Conservation (phyloP, 2,113 vertebrate species). For the Takifugu bimaculatus region DNA sequence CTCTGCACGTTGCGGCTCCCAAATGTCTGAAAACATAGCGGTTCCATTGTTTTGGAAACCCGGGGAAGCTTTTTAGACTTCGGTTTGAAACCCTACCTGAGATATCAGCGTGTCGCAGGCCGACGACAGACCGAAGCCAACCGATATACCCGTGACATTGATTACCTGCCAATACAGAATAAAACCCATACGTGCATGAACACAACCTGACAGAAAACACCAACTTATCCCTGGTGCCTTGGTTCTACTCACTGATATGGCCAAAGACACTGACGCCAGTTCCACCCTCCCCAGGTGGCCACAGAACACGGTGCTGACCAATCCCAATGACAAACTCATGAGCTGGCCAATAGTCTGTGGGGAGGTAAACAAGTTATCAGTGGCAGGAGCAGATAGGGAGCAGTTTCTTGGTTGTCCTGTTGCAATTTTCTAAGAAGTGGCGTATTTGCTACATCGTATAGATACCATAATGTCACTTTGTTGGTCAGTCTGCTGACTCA, state of each 20-base stretch:
- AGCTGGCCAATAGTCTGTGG: slow-evolving; percentile 77
- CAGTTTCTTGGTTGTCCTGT: not conserved
- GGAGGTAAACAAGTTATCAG: not conserved
- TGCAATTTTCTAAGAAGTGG: too few species aligned
- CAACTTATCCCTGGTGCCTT: not conserved
- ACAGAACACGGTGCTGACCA: slow-evolving; percentile 87
- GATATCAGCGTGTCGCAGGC: slow-evolving; percentile 91
- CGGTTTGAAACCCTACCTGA: slow-evolving; percentile 75
- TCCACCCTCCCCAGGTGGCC: slow-evolving; percentile 75
- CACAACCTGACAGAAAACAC: not conserved
- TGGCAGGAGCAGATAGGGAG: not conserved
- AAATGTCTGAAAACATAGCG: slow-evolving; percentile 70
- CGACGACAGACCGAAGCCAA: slow-evolving; percentile 83
- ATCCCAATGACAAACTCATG: slow-evolving; percentile 78
- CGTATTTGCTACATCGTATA: too few species aligned
- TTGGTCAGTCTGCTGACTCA: too few species aligned
- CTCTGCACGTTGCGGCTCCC: slow-evolving; percentile 81
- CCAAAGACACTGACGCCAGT: slow-evolving; percentile 82
- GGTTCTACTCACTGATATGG: slow-evolving; percentile 76
- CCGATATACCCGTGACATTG: slow-evolving; percentile 82
- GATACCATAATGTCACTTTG: too few species aligned
- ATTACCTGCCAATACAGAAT: slow-evolving; percentile 74
- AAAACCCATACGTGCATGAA: not conserved
- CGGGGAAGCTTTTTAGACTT: not conserved
- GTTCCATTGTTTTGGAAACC: not conserved